Evolutionary conservation across 2,888 invertebrate genomes (phyloP), one percentile per base, ranked within the genome.

Genomic region (Drosophila silvestris): DNA sequence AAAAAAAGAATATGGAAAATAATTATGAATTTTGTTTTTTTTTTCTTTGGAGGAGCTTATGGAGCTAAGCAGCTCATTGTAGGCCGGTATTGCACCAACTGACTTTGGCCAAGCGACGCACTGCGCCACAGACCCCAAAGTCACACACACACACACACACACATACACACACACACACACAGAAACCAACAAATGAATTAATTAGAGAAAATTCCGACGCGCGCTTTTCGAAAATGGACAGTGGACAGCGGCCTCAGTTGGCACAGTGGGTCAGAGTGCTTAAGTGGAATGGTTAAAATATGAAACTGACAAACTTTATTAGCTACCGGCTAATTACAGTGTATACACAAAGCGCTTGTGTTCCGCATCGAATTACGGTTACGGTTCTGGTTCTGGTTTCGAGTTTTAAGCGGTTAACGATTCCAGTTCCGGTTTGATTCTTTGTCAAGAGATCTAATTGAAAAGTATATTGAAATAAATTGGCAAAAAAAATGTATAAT

Each of bases 51-150:
- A 54, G 62, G 39, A 58, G 67, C 50, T 62, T 56, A 60, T 56
- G 65, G 67, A 83, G 65, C 64, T 47, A 44, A 72, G 70, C 77
- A 89, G 86, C 79, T 77, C 74, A 64, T 86, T 89, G 89, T 83
- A 77, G 74, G 85, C 83, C 76, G 76, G 90, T 72, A 83, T 81
- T 89, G 88, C 90, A 85, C 69, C 90, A 89, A 85, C 85, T 85
- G 88, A 85, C 52, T 71, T 51, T 63, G 72, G 50, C 47, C 61
- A 28, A 63, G 44, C 70, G 64, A 61, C 69, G 74, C 70, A 76
- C 28, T 61, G 64, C 53, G 78, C 50, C 72, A 32, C 19, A 79
- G 62, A 76, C 80, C 68, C 33, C 58, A 53, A 63, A 75, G 47
- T 71, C 60, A 50, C 60, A 53, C 33, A 53, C 69, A 71, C 67